A percentile compares a stretch with the other conserved stretches of the same genome.
These are phyloP conservation scores for zebrafish (Danio rerio) DNA, from an alignment of 2,113 vertebrate genomes.

Conservation along the genomic window DNA sequence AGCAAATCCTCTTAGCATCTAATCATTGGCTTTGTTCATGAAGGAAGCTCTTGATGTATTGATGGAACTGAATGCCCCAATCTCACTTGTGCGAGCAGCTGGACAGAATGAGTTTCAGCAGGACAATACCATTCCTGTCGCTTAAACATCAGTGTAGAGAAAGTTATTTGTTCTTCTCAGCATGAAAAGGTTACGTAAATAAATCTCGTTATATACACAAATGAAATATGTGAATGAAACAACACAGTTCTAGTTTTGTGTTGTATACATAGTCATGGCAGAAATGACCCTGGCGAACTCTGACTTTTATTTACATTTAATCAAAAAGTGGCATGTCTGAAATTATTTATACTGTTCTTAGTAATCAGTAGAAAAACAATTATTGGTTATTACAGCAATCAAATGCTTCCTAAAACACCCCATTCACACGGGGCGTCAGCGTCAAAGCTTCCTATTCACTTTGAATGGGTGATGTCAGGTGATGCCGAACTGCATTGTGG, in stretches of 20 bases:
- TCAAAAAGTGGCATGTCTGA: too few relatives aligned
- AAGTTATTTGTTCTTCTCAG: background rate
- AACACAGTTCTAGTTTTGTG: background rate
- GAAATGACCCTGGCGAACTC: too few relatives aligned
- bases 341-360: too few relatives aligned
- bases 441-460: too few relatives aligned
- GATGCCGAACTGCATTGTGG: too few relatives aligned
- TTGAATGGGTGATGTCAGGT: too few relatives aligned
- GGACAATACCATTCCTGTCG: slow-evolving; percentile 80
- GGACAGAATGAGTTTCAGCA: slow-evolving; percentile 55
- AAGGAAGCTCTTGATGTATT: slow-evolving; percentile 56
- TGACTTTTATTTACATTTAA: too few relatives aligned
- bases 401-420: too few relatives aligned
- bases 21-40: slow-evolving; percentile 66
- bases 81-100: slow-evolving; percentile 10
- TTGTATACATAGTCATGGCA: too few relatives aligned
- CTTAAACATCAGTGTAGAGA: background rate
- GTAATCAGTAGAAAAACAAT: too few relatives aligned
- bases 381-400: too few relatives aligned
- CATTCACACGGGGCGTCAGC: too few relatives aligned
- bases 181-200: background rate
- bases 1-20: slow-evolving; percentile 71
- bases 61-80: slow-evolving; percentile 35
- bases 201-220: background rate
- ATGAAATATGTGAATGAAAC: background rate